Evolutionary conservation across 2,888 invertebrate species (phyloP), one percentile per base, ranked within the genome.

Genomic region (Latrodectus hesperus): DNA sequence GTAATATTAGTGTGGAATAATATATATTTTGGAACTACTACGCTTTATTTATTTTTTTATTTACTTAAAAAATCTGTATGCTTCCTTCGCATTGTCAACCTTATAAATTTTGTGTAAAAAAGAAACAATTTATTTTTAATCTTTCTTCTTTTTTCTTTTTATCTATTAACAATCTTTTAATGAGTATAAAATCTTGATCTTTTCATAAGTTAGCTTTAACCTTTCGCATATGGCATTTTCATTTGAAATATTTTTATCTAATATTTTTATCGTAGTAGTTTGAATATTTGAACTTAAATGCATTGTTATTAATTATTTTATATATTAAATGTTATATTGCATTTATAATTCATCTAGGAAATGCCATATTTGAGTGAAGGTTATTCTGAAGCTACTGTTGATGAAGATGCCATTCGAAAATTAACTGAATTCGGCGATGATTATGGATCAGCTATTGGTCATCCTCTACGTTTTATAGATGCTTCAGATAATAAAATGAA

Each of bases 401-500:
- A 97, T 92, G 95, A 96, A 3, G 97, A 97, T 92, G 95, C 96
- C 38, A 96, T 97, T 65, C 94, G 96, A 85, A 94, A 95, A 89
- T 93, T 97, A 22, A 93, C 97, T 90, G 96, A 97, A 92, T 97
- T 97, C 91, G 96, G 97, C 52, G 97, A 97, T 92, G 97, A 97
- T 93, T 97, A 97, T 93, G 94, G 97, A 91, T 96, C 96, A 91
- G 97, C 95, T 93, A 94, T 97, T 78, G 97, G 97, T 17, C 80
- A 81, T 26, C 77, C 86, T 9, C 52, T 81, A 55, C 75, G 93
- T 96, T 96, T 89, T 96, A 96, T 91, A 97, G 97, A 0, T 97
- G 96, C 93, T 95, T 95, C 92, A 8, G 67, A 76, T 49, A 55
- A 52, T 16, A 72, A 60, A 60, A 78, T 60, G 11, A 77, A 65